These are phyloP conservation scores for Ruditapes philippinarum DNA, from an alignment of 1,140 invertebrate genomes.

Conservation along the genomic window DNA sequence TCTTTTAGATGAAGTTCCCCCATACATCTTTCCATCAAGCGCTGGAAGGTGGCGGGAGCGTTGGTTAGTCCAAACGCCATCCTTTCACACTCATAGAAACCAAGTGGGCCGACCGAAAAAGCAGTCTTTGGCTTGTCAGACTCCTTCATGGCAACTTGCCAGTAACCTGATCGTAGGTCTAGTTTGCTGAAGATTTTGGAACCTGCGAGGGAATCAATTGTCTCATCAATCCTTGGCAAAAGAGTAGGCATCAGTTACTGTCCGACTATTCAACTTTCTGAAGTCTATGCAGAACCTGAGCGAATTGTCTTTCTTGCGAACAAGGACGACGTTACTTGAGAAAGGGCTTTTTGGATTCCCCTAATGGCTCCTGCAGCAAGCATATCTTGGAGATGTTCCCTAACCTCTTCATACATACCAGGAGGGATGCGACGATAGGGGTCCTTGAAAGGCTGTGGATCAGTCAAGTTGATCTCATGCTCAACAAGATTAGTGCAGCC, in stretches of 20 bases:
- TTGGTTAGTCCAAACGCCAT: constrained; percentile 11
- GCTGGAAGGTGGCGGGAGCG: neutral
- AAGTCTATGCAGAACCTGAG: constrained; percentile 9
- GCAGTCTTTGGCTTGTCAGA: neutral
- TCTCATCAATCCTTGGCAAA: neutral
- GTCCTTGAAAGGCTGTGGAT: neutral
- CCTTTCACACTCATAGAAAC: constrained; percentile 13
- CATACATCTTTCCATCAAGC: constrained; percentile 3
- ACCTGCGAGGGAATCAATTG: neutral
- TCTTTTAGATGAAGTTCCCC: neutral
- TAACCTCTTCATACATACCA: constrained; percentile 74
- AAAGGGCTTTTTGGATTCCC: constrained; percentile 2
- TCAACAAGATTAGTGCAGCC: constrained; percentile 48
- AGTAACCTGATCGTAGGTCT: constrained; percentile 16
- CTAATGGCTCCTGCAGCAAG: neutral
- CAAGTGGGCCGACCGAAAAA: neutral
- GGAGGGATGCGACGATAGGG: constrained; percentile 80
- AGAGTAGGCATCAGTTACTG: constrained; percentile 68
- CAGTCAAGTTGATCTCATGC: constrained; percentile 41
- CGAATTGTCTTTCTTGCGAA: neutral
- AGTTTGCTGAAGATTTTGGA: neutral
- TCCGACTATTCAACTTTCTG: neutral
- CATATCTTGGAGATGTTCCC: constrained; percentile 36
- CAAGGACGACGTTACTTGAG: constrained; percentile 3
- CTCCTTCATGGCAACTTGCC: neutral